Base-by-base conservation (phyloP, 2,888 invertebrate species). In the Tinea pellionella region DNA sequence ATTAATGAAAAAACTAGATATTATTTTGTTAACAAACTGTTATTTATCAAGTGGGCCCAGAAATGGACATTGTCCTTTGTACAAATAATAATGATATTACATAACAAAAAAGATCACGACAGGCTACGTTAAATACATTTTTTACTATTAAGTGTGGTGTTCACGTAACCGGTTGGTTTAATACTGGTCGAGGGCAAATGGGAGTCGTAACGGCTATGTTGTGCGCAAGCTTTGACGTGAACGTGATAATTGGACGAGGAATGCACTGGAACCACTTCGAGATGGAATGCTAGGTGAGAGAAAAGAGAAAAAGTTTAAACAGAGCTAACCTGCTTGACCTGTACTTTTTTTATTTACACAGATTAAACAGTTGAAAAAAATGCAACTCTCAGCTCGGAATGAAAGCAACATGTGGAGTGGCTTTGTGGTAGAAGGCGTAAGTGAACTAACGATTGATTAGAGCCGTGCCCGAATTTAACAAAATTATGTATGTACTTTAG, bases 191-290 rank as follows among this genome's bases (percentile, higher is more conserved):
- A 77, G 77, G 77, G 75, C 78, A 80, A 80, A 81, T 78, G 78
- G 71, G 78, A 78, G 78, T 77, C 77, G 75, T 78, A 82, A 79
- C 80, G 75, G 76, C 71, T 73, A 60, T 13, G 47, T 19, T 24
- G 69, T 71, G 74, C 72, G 71, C 72, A 71, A 72, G 72, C 62
- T 62, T 63, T 63, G 61, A 59, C 64, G 59, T 55, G 15, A 18
- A 56, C 24, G 18, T 42, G 59, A 61, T 61, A 59, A 61, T 61
- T 59, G 61, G 47, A 37, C 24, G 42, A 61, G 37, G 59, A 61
- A 61, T 61, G 55, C 47, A 24, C 43, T 43, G 29, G 29, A 11
- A 15, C 47, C 9, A 55, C 47, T 47, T 15, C 6, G 13, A 15
- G 16, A 47, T 47, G 47, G 47, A 47, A 47, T 47, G 47, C 16